A percentile compares a stretch with the other conserved stretches of the same genome.
phyloP scores from a whole-genome alignment of 2,888 invertebrate species.

The Eupithecia vulgata region DNA sequence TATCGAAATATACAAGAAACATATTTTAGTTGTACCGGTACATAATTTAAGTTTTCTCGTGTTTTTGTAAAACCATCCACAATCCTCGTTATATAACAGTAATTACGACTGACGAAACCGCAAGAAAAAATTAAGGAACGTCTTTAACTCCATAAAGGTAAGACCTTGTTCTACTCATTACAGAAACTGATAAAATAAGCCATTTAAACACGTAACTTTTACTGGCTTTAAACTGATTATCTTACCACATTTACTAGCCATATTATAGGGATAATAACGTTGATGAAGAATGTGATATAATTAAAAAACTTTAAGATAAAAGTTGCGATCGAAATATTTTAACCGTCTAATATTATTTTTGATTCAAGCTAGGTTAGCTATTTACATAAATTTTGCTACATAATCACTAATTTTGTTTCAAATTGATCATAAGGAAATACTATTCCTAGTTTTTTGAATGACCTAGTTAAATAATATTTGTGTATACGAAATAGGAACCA shows the following conservation, averaged over 20 bases:
- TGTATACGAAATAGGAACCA: slow-evolving; percentile 23
- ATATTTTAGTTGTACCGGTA: not conserved
- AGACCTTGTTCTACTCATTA: not conserved
- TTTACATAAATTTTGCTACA: slow-evolving; percentile 16
- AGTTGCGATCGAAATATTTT: not conserved
- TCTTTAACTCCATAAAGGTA: not conserved
- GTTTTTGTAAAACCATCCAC: not conserved
- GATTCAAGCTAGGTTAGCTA: slow-evolving; percentile 7
- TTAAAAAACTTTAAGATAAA: not conserved
- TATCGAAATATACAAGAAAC: slow-evolving; percentile 15
- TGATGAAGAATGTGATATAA: not conserved
- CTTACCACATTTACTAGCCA: not conserved
- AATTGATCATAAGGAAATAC: slow-evolving; percentile 30
- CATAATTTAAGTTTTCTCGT: not conserved
- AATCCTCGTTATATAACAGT: too few relatives aligned
- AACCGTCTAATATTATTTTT: not conserved
- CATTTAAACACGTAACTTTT: not conserved
- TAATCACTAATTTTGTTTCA: slow-evolving; percentile 18
- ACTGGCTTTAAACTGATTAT: not conserved
- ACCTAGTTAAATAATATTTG: too few relatives aligned
- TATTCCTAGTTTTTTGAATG: slow-evolving; percentile 10
- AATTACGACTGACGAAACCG: not conserved
- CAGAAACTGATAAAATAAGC: not conserved
- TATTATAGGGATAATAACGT: not conserved
- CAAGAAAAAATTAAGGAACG: not conserved